These are phyloP conservation scores for Teinopalpus imperialis DNA, from an alignment of 2,888 invertebrate species.

Conservation along the genomic window DNA sequence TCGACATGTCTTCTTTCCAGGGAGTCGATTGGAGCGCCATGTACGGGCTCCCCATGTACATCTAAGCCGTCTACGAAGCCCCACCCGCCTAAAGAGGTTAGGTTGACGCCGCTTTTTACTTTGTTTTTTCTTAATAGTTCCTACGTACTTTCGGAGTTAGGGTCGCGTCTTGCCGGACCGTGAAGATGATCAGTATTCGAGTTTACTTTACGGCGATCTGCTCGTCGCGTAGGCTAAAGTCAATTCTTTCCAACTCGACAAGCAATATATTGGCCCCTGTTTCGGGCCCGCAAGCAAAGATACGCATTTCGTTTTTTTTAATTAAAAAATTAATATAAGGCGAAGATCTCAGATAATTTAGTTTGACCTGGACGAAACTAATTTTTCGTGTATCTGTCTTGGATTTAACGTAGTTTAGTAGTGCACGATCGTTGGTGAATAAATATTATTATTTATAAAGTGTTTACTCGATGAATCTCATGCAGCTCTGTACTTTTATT, in stretches of 20 bases:
- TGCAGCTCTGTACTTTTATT: conserved; percentile 41
- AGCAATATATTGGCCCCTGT: conserved; percentile 54
- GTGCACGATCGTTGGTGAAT: conserved; percentile 74
- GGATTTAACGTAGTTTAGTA: conserved; percentile 54
- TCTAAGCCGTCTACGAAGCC: conserved; percentile 73
- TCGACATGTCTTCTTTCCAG: conserved; percentile 96
- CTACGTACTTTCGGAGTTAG: conserved; percentile 46
- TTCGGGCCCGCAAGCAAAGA: conserved; percentile 62
- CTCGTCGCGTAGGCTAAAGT: conserved; percentile 54
- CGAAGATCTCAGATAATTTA: conserved; percentile 78
- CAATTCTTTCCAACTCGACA: conserved; percentile 40
- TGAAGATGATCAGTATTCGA: conserved; percentile 36
- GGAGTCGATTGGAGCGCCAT: conserved; percentile 95
- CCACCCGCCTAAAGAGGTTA: conserved; percentile 45
- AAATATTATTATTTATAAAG: conserved; percentile 34
- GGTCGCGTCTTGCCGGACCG: conserved; percentile 50
- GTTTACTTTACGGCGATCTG: conserved; percentile 37
- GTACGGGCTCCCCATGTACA: conserved; percentile 97
- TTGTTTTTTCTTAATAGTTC: conserved; percentile 51
- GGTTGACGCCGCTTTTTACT: conserved; percentile 37
- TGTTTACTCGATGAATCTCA: conserved; percentile 42
- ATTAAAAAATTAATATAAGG: conserved; percentile 50
- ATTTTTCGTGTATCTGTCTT: conserved; percentile 48
- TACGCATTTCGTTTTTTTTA: conserved; percentile 66
- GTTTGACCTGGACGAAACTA: conserved; percentile 45